These are phyloP conservation scores for Agonum fuliginosum DNA, from an alignment of 2,888 invertebrate genomes.

Conservation along the genomic window DNA sequence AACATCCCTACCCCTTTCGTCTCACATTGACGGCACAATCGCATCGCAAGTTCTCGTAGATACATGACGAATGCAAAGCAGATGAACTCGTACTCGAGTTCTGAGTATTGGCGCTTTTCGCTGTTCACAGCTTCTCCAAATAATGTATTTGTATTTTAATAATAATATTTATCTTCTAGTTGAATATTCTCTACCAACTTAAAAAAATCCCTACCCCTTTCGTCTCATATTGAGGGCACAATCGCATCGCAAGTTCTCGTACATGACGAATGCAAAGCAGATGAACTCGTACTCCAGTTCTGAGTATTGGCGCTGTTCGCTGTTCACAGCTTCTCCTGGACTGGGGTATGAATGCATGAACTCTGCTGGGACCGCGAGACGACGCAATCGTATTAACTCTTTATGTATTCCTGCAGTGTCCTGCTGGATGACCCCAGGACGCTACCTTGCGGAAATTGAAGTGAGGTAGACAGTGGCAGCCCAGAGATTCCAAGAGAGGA, in stretches of 20 bases:
- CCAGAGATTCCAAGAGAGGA: too few relatives aligned
- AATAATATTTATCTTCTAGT: too few relatives aligned
- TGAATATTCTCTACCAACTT: too few relatives aligned
- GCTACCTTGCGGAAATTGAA: slow-evolving; percentile 42
- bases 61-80: too few relatives aligned
- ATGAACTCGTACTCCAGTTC: background rate
- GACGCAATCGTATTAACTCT: slow-evolving; percentile 38
- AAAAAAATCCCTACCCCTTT: too few relatives aligned
- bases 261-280: slow-evolving; percentile 41
- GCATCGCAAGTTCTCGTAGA: background rate
- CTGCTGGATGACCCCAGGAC: slow-evolving; percentile 41
- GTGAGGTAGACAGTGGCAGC: background rate
- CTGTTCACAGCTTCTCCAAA: too few relatives aligned
- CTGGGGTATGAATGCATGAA: slow-evolving; percentile 9
- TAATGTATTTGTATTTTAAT: too few relatives aligned
- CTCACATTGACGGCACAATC: background rate
- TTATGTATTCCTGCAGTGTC: slow-evolving; percentile 47
- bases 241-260: background rate
- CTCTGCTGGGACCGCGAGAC: slow-evolving; percentile 7
- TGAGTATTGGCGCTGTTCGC: background rate
- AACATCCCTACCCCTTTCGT: too few relatives aligned
- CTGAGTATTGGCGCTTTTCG: too few relatives aligned
- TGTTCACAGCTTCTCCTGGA: too few relatives aligned
- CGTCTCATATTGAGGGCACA: background rate
- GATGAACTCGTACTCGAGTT: too few relatives aligned